Evolutionary conservation across 1,140 invertebrate genomes (phyloP), one percentile per base, ranked within the genome.

Genomic region (Gonioctena quinquepunctata): DNA sequence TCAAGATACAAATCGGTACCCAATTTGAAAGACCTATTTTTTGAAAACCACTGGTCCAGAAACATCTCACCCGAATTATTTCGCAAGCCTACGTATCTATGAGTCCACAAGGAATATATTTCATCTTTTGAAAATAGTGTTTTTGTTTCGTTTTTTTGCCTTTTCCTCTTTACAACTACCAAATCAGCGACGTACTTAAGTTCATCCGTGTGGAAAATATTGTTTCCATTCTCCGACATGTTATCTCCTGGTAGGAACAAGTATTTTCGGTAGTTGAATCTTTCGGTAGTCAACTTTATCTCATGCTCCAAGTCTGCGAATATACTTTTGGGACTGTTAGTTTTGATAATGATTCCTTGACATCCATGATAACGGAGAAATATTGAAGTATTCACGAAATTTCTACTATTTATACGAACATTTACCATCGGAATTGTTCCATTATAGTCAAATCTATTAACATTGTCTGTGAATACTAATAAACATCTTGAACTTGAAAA

Each of bases 241-340:
- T 63, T 26, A 11, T 70, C 27, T 56, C 16, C 33, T 7, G 67
- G 52, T 8, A 74, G 3, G 48, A 80, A 72, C 8, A 80, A 26
- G 52, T 75, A 80, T 33, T 65, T 75, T 67, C 78, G 66, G n/a
- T 62, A 2, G 50, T 78, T 80, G 33, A 76, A 80, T 57, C 78
- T 50, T 18, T 78, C 74, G n/a, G 26, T 68, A 56, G 56, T 66
- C 4, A 56, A 5, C 33, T 49, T 70, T 7, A 80, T 75, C 69
- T 72, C 28, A 8, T 64, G n/a, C 59, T 80, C 78, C 13, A 80
- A 62, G 52, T 54, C 19, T 27, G 59, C 21, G 33, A 80, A 71
- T n/a, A 69, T 25, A 2, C 13, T 7, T 18, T 48, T 48, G 4
- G 75, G 70, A 8, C 72, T 54, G 8, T 66, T 25, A 25, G 59